Base-by-base conservation (phyloP, 2,888 invertebrate genomes). In the Ditula angustiorana region DNA sequence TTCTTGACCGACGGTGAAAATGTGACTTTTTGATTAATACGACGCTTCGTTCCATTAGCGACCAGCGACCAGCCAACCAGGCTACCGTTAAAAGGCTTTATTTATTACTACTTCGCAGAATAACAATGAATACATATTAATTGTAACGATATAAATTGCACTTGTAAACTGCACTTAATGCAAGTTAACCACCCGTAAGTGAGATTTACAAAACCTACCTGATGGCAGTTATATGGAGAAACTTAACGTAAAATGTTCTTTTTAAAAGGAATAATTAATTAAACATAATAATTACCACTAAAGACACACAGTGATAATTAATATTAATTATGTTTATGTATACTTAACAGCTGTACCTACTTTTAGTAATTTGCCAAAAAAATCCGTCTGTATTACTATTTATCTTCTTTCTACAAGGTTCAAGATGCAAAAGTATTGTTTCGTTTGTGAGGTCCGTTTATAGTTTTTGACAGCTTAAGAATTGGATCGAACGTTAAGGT, bases 1-100 rank as follows among this genome's bases (percentile, higher is more conserved):
- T 70, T 68, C 64, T 69, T 46, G 58, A 59, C 62, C 26, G 69
- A 67, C 69, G 63, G 52, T 19, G 71, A 71, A 66, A 75, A 77
- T 76, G 75, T 72, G 69, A 64, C 69, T 71, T 70, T 73, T 71
- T 79, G 76, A 80, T 78, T 76, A 75, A 81, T 75, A 57, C 58
- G 56, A 60, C 67, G 70, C 69, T 71, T 73, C 74, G 71, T 74
- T 71, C 55, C 52, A 57, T 60, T 57, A 57, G 46, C n/a, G n/a
- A 26, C 16, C 16, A 1, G 23, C 21, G 11, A 23, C 10, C 3
- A 16, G 49, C 49, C 28, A 24, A n/a, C n/a, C 47, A 7, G 65
- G 70, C 72, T 74, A 68, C 74, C 71, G 71, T 71, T 76, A 71
- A 71, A 73, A 69, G 67, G 61, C 53, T 67, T 65, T 47, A 63